phyloP scores from a whole-genome alignment of 2,797 vertebrate genomes.

The Mionectes olivaceus region DNA sequence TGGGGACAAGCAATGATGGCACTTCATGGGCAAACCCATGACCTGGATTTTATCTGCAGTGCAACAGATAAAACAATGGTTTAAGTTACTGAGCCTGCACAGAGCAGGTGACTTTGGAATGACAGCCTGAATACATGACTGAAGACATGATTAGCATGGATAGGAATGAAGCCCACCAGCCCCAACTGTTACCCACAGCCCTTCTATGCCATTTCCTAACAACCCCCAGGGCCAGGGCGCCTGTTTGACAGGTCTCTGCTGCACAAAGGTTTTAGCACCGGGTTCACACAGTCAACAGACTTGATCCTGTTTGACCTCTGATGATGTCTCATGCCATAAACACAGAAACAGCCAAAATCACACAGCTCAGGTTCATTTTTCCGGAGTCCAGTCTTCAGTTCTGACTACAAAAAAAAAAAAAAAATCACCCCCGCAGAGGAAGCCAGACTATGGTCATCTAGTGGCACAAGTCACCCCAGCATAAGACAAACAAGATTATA shows the following conservation, averaged over 20 bases:
- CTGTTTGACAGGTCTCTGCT: neutral
- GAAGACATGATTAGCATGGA: neutral
- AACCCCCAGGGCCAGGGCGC: neutral
- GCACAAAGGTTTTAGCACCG: neutral
- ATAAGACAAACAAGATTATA: slow-evolving; percentile 23
- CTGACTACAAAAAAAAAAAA: neutral
- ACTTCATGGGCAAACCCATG: neutral
- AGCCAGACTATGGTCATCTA: neutral
- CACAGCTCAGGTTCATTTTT: neutral
- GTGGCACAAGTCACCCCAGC: neutral
- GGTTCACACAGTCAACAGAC: neutral
- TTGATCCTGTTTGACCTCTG: neutral
- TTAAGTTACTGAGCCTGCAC: neutral
- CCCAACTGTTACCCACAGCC: neutral
- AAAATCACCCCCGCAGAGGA: neutral
- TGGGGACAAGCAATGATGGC: neutral
- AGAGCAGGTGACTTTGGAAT: neutral
- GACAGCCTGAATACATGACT: neutral
- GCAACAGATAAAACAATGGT: neutral
- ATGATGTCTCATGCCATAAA: neutral
- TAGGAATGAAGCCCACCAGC: neutral
- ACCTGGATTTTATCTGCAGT: neutral
- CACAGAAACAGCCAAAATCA: neutral
- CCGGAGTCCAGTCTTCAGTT: neutral
- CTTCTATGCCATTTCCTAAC: neutral